Percentiles rank a stretch among this genome's conserved stretches.
Evolutionary conservation across 2,797 vertebrate species (phyloP).

Genomic region (Threskiornis aethiopicus): DNA sequence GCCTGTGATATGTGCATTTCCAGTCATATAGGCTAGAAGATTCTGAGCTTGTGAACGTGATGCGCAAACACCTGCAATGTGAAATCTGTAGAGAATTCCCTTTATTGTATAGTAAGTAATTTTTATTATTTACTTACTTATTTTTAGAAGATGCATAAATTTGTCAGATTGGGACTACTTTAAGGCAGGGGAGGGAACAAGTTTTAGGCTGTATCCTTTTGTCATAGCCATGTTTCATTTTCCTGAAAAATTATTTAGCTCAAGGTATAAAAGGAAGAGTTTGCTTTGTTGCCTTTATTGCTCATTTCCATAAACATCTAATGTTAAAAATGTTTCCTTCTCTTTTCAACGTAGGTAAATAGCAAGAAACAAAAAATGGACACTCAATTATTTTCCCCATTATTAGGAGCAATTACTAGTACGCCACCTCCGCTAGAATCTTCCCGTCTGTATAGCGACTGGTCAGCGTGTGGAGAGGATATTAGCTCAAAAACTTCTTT

Average conservation of each 20-base stretch:
- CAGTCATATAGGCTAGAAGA: not conserved
- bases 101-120: not conserved
- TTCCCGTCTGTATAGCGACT: slow-evolving; percentile 8
- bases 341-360: not conserved
- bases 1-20: not conserved
- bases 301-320: fast-evolving
- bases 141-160: not conserved
- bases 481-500: not conserved
- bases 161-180: not conserved
- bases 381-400: slow-evolving; percentile 41
- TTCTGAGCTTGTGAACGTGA: not conserved
- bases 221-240: fast-evolving
- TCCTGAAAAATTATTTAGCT: not conserved
- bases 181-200: not conserved
- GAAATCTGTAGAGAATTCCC: not conserved
- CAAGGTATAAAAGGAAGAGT: not conserved
- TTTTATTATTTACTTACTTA: not conserved
- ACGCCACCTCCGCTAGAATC: not conserved
- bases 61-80: not conserved
- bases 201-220: not conserved
- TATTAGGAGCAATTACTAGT: slow-evolving; percentile 13
- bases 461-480: slow-evolving; percentile 22
- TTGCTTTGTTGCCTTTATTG: not conserved
- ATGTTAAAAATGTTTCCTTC: not conserved
- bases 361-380: slow-evolving; percentile 50